phyloP scores from a whole-genome alignment of 2,113 vertebrate species.

The Salvator merianae region DNA sequence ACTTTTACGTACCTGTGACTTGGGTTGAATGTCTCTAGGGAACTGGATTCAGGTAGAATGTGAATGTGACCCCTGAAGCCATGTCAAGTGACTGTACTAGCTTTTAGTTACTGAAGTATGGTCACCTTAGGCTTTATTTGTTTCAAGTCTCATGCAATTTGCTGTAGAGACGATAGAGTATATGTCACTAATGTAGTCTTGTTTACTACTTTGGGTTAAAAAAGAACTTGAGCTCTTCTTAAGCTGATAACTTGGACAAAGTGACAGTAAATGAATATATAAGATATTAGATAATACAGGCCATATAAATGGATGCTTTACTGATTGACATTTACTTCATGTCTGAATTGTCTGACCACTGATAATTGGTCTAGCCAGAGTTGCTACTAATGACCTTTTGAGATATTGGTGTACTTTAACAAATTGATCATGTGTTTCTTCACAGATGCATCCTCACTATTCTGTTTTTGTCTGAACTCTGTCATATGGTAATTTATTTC shows the following conservation, averaged over 20 bases:
- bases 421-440: not conserved
- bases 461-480: slow-evolving; percentile 12
- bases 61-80: slow-evolving; percentile 74
- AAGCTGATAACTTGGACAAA: not conserved
- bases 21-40: slow-evolving; percentile 58
- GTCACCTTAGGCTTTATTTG: slow-evolving; percentile 69
- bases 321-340: not conserved
- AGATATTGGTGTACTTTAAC: not conserved
- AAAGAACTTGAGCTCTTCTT: slow-evolving; percentile 56
- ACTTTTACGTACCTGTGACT: slow-evolving; percentile 66
- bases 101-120: slow-evolving; percentile 62
- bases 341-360: not conserved
- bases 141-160: slow-evolving; percentile 64
- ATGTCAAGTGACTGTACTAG: slow-evolving; percentile 67
- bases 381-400: not conserved
- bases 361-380: slow-evolving; percentile 10
- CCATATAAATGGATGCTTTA: not conserved
- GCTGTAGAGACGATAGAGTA: slow-evolving; percentile 44
- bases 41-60: slow-evolving; percentile 60
- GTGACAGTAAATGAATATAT: not conserved
- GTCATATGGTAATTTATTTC: not conserved
- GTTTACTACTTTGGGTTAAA: slow-evolving; percentile 57
- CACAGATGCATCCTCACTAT: not conserved
- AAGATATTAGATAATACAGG: not conserved
- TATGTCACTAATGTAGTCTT: slow-evolving; percentile 51